Conservation (phyloP, 2,113 vertebrate genomes). For the Equus przewalskii region DNA sequence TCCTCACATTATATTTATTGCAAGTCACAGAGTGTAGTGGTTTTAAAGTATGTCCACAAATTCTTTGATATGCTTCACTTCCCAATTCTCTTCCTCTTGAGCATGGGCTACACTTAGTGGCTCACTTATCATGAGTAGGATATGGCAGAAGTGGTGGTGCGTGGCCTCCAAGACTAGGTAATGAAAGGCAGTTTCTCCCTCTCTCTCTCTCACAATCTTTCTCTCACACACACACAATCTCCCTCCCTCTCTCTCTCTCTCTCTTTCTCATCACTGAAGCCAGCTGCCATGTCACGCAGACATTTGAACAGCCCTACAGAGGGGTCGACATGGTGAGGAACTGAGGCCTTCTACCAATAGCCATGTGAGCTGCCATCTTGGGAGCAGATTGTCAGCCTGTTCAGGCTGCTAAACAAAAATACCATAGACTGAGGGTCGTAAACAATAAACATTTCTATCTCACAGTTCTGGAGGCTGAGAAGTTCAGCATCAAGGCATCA, state of each 20-base stretch:
- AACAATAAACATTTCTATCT: not conserved
- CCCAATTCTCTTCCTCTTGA: not conserved
- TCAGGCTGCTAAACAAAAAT: too few species aligned
- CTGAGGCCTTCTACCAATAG: too few species aligned
- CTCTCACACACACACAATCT: too few species aligned
- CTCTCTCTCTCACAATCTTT: too few species aligned
- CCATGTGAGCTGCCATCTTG: too few species aligned
- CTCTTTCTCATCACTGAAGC: too few species aligned
- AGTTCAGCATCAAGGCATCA: not conserved
- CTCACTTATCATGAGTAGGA: not conserved
- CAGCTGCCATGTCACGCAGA: not conserved
- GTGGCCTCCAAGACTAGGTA: not conserved
- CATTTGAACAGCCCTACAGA: fast-evolving
- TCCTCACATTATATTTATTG: not conserved
- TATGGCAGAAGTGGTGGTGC: not conserved
- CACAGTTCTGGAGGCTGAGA: not conserved
- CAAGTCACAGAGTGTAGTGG: not conserved
- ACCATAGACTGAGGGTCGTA: not conserved
- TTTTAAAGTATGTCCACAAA: not conserved
- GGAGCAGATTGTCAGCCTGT: too few species aligned
- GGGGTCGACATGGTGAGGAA: too few species aligned
- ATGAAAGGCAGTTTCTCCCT: not conserved
- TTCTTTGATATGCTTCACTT: not conserved
- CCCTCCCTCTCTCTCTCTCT: too few species aligned
- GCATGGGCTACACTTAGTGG: too few species aligned